Base-by-base conservation (phyloP, 2,113 vertebrate species). In the Psilopsiagon aymara region DNA sequence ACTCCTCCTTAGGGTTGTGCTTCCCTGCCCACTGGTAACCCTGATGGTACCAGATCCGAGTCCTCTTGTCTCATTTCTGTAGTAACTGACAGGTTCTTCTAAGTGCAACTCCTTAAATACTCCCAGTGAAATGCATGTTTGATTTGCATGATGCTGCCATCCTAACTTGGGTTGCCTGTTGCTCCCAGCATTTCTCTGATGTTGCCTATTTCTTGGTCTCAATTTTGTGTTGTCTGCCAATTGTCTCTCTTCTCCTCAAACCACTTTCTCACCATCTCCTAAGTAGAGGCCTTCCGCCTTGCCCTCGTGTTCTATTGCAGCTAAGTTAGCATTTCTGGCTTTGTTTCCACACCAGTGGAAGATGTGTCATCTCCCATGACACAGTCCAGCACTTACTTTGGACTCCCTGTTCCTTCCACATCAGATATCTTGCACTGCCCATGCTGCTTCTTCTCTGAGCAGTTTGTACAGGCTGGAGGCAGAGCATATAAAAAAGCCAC, bases 41-140 rank as follows among this genome's bases (percentile, higher is more conserved):
- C 37, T 0, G 4, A 2, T 66, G 33, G 21, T 70, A 77, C 13
- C 13, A 2, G 71, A 37, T 18, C 49, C 1, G 8, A 52, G 5
- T 90, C 85, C 37, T 83, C 39, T 52, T 52, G 5, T 88, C 90
- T 80, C 27, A 44, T 82, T 93, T 62, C 41, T 77, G 0, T 62
- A 29, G 82, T 43, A 85, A 43, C 15, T 11, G 19, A 4, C 17
- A 59, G 47, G 29, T 85, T 57, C 57, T 85, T 87, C 29, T 68
- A 31, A 64, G 15, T 27, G 49, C 52, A 71, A 1, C 51, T 86
- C 13, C 46, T 60, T 53, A 17, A 74, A n/a, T 9, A 13, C 17
- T 84, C 29, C 20, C 46, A 35, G 63, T 29, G 67, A 69, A 68
- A 68, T 17, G n/a, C 1, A 0, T 17, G 28, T 78, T 73, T 53